Conservation (phyloP, 2,797 vertebrate genomes). For the Lepus oiostolus region DNA sequence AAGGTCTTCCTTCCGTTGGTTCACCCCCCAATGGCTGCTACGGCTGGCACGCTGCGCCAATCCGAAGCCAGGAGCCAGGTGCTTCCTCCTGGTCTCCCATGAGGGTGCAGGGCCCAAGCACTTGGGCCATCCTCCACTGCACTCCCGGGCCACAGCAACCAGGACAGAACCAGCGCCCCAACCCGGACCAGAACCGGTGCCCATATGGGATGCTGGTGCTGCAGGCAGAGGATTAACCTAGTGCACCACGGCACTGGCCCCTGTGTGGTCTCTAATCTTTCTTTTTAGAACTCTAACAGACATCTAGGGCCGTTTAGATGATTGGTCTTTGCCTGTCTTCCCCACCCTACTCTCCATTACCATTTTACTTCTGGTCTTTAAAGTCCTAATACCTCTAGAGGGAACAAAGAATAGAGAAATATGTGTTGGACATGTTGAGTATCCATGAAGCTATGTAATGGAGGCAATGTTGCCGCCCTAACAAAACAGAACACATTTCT, state of each 20-base stretch:
- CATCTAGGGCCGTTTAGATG: not conserved
- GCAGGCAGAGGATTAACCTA: no score
- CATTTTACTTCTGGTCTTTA: conserved; percentile 1
- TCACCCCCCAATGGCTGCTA: no score
- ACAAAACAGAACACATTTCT: not conserved
- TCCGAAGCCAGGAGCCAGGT: no score
- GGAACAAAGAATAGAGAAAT: conserved; percentile 40
- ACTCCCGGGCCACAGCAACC: no score
- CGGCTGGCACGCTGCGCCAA: no score
- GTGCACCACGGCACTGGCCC: not conserved
- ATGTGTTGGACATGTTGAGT: not conserved
- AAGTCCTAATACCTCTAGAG: not conserved
- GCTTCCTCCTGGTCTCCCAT: no score
- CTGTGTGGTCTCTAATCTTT: not conserved
- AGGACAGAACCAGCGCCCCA: no score
- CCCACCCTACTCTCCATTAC: not conserved
- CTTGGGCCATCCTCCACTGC: no score
- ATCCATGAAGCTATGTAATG: not conserved
- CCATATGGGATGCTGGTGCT: no score
- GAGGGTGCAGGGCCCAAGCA: no score
- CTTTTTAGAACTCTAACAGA: not conserved
- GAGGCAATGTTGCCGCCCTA: not conserved
- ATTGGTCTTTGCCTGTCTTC: not conserved
- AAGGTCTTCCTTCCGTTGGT: no score
- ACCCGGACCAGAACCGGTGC: no score